Evolutionary conservation across 2,888 invertebrate species (phyloP), one percentile per base, ranked within the genome.

Genomic region (Clepsis dumicolana): DNA sequence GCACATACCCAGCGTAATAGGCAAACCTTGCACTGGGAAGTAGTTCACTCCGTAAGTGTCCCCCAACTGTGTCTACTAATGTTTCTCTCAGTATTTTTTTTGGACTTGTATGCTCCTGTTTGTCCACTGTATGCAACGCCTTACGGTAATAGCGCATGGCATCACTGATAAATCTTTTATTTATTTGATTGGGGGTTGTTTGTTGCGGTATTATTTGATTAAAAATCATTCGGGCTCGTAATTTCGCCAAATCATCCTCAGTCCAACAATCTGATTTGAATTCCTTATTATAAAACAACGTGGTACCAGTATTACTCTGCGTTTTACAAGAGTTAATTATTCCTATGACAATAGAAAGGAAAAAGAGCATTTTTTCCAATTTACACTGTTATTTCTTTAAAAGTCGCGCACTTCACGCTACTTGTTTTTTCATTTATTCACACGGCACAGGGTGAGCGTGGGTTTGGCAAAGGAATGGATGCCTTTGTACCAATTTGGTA

Each of bases 1-100:
- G 84, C n/a, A 92, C 80, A 70, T 88, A 90, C 1, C 93, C 93
- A 5, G 92, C 92, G 64, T 93, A 93, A 67, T 87, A 93, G 5
- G 91, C 89, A 73, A 91, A 88, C 72, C 91, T 81, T 35, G 84
- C 80, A 1, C 86, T 78, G 12, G 92, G 93, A n/a, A 93, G 81
- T 63, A 90, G 81, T 74, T 89, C 87, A 64, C 78, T 80, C 69
- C 84, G 83, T 61, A 93, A 75, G 71, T 91, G 88, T n/a, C 87
- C 89, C 53, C 93, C 93, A 29, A 93, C 82, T 1, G 90, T 83
- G 65, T 93, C 93, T 0, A 83, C 83, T 27, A 93, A 71, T 14
- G 87, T 87, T 71, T 88, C 84, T 76, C 83, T 86, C 1, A 92
- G 77, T 63, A 90, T 75, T 1, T 21, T 21, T 12, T 74, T 75